Conservation (phyloP, 2,113 vertebrate genomes). For the Asarcornis scutulata region DNA sequence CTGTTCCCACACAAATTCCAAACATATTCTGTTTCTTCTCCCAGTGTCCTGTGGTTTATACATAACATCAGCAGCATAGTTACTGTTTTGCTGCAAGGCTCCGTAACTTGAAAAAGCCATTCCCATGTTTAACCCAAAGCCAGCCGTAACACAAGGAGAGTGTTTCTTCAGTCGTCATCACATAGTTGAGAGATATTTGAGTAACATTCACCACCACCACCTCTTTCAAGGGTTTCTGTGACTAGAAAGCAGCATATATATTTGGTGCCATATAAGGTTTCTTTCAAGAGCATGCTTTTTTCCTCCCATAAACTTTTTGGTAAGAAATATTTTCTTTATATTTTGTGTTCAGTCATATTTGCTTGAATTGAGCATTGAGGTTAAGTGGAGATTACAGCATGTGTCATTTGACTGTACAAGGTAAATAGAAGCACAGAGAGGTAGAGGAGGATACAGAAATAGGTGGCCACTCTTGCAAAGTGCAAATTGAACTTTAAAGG, state of each 20-base stretch:
- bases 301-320: background rate
- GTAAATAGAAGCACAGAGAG: background rate
- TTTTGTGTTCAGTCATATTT: fast-evolving
- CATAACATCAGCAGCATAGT: slow-evolving; percentile 53
- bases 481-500: background rate
- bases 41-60: slow-evolving; percentile 56
- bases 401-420: background rate
- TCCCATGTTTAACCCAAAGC: slow-evolving; percentile 24
- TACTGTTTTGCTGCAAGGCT: slow-evolving; percentile 56
- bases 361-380: background rate
- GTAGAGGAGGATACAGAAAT: background rate
- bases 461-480: background rate
- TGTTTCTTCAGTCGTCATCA: background rate
- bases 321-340: background rate
- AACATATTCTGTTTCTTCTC: slow-evolving; percentile 60
- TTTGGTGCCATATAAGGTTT: background rate
- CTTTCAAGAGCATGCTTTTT: background rate
- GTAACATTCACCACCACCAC: background rate
- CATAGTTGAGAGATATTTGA: slow-evolving; percentile 1
- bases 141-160: slow-evolving; percentile 20
- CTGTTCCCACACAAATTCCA: slow-evolving; percentile 71
- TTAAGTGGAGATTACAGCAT: background rate
- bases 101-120: slow-evolving; percentile 22
- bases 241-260: slow-evolving; percentile 2
- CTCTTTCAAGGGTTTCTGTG: slow-evolving; percentile 7